phyloP scores from a whole-genome alignment of 2,888 invertebrate genomes.

The Hyposoter didymator region DNA sequence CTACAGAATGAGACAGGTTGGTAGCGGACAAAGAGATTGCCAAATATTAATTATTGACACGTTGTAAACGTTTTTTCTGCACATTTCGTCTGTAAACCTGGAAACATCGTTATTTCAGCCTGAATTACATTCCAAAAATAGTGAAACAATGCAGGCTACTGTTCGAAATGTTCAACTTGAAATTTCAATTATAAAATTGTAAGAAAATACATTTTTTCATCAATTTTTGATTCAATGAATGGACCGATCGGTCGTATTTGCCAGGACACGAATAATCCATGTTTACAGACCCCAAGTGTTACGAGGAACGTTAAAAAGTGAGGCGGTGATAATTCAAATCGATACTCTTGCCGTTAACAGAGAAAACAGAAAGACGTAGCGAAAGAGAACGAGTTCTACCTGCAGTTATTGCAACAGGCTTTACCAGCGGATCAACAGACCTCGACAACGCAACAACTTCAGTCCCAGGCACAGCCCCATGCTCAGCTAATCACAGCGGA shows the following conservation, averaged over 20 bases:
- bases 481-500: conserved; percentile 77
- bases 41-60: background rate
- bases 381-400: conserved; percentile 97
- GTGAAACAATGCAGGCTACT: too few relatives aligned
- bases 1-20: conserved; percentile 92
- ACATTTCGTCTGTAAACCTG: too few relatives aligned
- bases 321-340: background rate
- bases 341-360: conserved; percentile 83
- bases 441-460: conserved; percentile 78
- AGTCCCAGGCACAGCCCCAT: conserved; percentile 79
- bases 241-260: too few relatives aligned
- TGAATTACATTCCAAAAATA: too few relatives aligned
- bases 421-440: conserved; percentile 89
- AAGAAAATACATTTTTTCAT: too few relatives aligned
- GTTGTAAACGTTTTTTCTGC: too few relatives aligned
- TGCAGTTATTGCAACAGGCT: conserved; percentile 96
- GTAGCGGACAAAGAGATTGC: conserved; percentile 64
- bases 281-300: too few relatives aligned
- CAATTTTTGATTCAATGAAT: too few relatives aligned
- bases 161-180: too few relatives aligned
- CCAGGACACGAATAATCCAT: too few relatives aligned
- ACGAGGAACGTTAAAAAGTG: background rate
- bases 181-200: too few relatives aligned
- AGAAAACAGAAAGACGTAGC: conserved; percentile 96
- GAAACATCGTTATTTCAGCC: too few relatives aligned